Conservation (phyloP, 1,140 invertebrate species). For the Lysiphlebus fabarum region DNA sequence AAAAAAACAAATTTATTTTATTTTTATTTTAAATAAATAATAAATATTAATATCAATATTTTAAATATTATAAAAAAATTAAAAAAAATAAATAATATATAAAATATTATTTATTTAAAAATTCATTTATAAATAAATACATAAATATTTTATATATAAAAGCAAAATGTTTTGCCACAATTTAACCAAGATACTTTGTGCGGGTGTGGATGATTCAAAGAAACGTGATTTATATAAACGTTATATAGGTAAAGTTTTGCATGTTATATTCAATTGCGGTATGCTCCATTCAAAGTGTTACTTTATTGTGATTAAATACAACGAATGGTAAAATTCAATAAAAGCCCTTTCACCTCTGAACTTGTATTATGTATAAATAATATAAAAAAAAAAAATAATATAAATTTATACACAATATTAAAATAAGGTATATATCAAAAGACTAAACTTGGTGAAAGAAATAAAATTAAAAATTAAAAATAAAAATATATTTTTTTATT, state of each 20-base stretch:
- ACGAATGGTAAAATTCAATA: neutral
- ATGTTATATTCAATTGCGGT: conserved; percentile 19
- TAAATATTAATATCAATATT: no score
- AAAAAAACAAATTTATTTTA: no score
- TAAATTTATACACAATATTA: no score
- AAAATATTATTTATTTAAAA: conserved; percentile 2
- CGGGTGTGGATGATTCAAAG: conserved; percentile 14
- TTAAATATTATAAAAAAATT: no score
- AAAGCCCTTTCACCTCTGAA: no score
- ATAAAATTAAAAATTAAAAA: no score
- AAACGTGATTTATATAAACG: conserved; percentile 20
- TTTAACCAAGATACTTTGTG: conserved; percentile 10
- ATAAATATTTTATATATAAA: neutral
- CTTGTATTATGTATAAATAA: no score
- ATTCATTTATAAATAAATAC: conserved; percentile 7
- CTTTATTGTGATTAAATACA: conserved; percentile 7
- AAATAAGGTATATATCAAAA: no score
- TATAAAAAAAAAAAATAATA: no score
- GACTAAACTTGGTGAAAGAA: no score
- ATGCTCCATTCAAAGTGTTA: conserved; percentile 9
- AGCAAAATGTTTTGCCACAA: neutral
- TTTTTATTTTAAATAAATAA: no score
- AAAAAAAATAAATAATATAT: neutral
- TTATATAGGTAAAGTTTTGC: conserved; percentile 2
- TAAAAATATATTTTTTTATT: no score